phyloP scores from a whole-genome alignment of 2,113 vertebrate genomes.

The human (Homo sapiens) region DNA sequence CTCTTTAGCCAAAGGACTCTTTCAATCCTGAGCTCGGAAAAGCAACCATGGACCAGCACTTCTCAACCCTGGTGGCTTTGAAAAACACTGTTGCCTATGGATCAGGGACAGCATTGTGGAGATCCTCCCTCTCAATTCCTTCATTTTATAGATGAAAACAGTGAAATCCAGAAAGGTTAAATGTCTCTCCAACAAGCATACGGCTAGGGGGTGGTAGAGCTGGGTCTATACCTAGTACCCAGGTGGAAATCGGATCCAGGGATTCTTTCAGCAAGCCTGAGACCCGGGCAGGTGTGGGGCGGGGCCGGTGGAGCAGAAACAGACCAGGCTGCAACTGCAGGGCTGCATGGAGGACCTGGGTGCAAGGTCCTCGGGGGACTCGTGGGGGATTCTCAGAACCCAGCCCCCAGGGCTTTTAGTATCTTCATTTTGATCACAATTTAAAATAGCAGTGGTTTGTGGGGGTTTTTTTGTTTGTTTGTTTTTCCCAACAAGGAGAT shows the following conservation, averaged over 20 bases:
- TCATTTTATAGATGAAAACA: not conserved
- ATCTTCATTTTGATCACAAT: not conserved
- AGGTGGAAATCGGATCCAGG: not conserved
- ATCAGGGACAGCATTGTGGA: not conserved
- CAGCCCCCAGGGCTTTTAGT: not conserved
- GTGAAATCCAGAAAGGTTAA: not conserved
- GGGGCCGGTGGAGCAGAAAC: not conserved
- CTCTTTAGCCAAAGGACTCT: not conserved
- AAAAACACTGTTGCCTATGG: not conserved
- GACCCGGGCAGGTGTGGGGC: accelerated
- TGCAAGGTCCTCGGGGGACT: accelerated
- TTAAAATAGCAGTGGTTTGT: not conserved
- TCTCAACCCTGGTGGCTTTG: not conserved
- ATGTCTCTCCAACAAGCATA: not conserved
- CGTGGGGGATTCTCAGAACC: not conserved
- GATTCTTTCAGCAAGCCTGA: not conserved
- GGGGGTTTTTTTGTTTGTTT: not conserved
- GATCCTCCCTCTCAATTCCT: not conserved
- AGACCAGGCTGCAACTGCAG: not conserved
- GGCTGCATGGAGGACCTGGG: not conserved
- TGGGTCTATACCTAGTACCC: not conserved
- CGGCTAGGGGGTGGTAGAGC: not conserved
- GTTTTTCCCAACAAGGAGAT: not conserved
- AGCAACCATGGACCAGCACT: not conserved
- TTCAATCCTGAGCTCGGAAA: not conserved